These are phyloP conservation scores for Paracyclopina nana DNA, from an alignment of 1,140 invertebrate genomes.

Conservation along the genomic window DNA sequence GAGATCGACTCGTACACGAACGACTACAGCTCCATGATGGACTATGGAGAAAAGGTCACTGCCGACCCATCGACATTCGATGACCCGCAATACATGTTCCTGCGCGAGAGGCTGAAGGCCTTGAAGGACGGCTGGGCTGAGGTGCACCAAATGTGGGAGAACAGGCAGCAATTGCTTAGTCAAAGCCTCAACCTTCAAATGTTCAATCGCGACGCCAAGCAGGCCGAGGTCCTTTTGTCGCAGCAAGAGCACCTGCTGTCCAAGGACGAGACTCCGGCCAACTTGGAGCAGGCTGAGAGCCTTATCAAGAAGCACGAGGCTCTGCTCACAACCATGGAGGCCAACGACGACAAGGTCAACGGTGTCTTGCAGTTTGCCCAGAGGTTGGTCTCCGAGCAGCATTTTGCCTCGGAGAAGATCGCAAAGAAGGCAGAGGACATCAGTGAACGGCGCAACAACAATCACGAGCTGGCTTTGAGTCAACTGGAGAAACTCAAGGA, in stretches of 20 bases:
- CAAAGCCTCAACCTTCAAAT: slow-evolving; percentile 87
- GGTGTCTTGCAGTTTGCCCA: slow-evolving; percentile 78
- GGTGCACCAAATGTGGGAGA: slow-evolving; percentile 98
- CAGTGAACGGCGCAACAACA: slow-evolving; percentile 50
- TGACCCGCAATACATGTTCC: slow-evolving; percentile 98
- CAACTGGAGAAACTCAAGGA: slow-evolving; percentile 85
- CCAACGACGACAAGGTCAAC: slow-evolving; percentile 98
- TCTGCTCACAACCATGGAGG: slow-evolving; percentile 97
- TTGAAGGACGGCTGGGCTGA: slow-evolving; percentile 95
- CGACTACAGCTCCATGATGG: slow-evolving; percentile 98
- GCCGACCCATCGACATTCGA: slow-evolving; percentile 49
- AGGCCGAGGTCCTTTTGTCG: slow-evolving; percentile 88
- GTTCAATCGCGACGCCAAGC: slow-evolving; percentile 85
- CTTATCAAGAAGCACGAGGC: slow-evolving; percentile 92
- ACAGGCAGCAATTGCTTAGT: slow-evolving; percentile 76
- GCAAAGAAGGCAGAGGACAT: slow-evolving; percentile 89
- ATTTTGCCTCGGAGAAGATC: slow-evolving; percentile 69
- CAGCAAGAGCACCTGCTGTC: slow-evolving; percentile 90
- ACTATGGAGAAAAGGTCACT: slow-evolving; percentile 66
- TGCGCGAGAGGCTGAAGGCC: slow-evolving; percentile 84
- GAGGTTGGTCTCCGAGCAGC: slow-evolving; percentile 33
- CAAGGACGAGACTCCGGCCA: slow-evolving; percentile 82
- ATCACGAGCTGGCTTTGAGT: slow-evolving; percentile 63
- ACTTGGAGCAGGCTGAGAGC: slow-evolving; percentile 91
- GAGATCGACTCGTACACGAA: slow-evolving; percentile 98